Base-by-base conservation (phyloP, 2,888 invertebrate genomes). In the Sisyra terminalis region DNA sequence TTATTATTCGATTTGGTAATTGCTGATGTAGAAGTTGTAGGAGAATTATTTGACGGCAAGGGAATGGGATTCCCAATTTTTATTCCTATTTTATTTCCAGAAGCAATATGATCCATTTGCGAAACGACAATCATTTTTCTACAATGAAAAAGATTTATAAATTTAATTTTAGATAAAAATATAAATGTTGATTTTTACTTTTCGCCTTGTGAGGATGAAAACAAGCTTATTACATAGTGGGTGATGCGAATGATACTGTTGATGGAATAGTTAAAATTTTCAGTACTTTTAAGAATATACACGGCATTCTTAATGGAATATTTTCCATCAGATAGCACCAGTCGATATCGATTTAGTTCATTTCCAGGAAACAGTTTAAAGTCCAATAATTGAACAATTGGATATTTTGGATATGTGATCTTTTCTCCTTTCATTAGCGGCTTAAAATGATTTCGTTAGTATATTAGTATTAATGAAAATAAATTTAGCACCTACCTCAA, bases 291-390 rank as follows among this genome's bases (percentile, higher is more conserved):
- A 8, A 82, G 63, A 0, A 89, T 88, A 46, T 94, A 65, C 90
- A 96, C 92, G 0, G 90, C 90, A 62, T 85, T 87, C 43, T 87
- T 88, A 56, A 83, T 82, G 3, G 77, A 71, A 59, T 81, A 73
- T 49, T 73, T 70, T 1, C 93, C 92, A 70, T 94, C 94, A 0
- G 93, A 92, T 9, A 93, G 69, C 0, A 92, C 65, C 3, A 93
- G 61, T 4, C 93, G 71, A 55, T 78, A 88, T 39, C 92, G 72
- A 49, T 61, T 63, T 40, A 70, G 68, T 14, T 70, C 70, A 46
- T 71, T 71, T 2, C 78, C 78, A 38, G 75, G 69, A 44, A 88
- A 78, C 53, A 75, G 80, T 57, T 86, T 87, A 46, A 75, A 75
- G 9, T 82, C 84, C 49, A 89, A 63, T 17, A 90, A 75, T 65